phyloP scores from a whole-genome alignment of 2,797 vertebrate genomes.

The Spheniscus humboldti region DNA sequence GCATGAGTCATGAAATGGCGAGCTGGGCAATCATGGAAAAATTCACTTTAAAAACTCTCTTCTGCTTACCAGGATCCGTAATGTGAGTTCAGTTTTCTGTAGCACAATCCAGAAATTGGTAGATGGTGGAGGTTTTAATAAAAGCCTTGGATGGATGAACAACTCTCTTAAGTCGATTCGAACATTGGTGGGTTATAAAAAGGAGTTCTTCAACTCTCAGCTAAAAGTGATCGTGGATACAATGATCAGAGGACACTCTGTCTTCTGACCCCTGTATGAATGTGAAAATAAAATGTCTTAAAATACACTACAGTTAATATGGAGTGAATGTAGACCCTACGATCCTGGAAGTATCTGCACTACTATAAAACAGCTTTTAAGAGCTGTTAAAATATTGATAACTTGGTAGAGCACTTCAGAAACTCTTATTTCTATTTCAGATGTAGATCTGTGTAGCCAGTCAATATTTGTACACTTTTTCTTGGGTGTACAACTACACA shows the following conservation, averaged over 20 bases:
- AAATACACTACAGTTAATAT: neutral
- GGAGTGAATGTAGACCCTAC: neutral
- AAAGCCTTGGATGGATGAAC: neutral
- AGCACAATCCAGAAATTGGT: neutral
- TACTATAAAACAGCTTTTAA: constrained; percentile 24
- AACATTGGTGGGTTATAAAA: neutral
- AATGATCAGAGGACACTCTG: neutral
- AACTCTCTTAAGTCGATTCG: neutral
- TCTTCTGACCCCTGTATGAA: neutral
- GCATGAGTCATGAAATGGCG: constrained; percentile 52
- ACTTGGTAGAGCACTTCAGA: neutral
- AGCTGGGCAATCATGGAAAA: constrained; percentile 56
- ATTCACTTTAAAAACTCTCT: constrained; percentile 20
- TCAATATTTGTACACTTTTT: neutral
- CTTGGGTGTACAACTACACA: neutral
- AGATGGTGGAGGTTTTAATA: neutral
- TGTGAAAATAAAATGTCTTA: constrained; percentile 7
- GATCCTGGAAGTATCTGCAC: neutral
- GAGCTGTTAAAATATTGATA: constrained; percentile 42
- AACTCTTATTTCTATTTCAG: neutral
- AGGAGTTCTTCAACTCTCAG: neutral
- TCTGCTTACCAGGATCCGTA: neutral
- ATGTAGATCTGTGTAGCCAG: neutral
- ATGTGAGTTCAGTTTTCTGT: constrained; percentile 23
- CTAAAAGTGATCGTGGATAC: neutral